A percentile compares a stretch with the other conserved stretches of the same genome.
Conservation (phyloP, 2,797 vertebrate genomes). For the Dermochelys coriacea region DNA sequence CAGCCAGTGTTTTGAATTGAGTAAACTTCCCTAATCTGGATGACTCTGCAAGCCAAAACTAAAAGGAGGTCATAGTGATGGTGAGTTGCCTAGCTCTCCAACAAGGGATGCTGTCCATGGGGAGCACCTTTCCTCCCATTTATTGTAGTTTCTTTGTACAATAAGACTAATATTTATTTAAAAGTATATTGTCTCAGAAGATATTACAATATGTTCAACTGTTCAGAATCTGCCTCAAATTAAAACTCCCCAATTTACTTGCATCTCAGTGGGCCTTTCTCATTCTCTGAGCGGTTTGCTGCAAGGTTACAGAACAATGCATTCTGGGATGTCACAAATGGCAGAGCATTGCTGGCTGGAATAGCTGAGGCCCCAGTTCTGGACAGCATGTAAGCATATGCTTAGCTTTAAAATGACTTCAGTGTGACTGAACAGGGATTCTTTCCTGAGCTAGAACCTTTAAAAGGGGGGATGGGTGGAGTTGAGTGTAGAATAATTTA, state of each 20-base stretch:
- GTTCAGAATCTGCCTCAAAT: neutral
- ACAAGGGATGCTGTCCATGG: neutral
- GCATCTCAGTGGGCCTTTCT: neutral
- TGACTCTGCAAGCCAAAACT: neutral
- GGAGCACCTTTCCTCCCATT: neutral
- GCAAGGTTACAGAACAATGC: neutral
- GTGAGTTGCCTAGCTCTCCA: neutral
- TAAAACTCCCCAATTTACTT: neutral
- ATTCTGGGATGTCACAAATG: neutral
- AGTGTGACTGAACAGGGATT: neutral
- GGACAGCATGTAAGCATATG: neutral
- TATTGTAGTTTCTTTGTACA: neutral
- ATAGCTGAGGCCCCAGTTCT: neutral
- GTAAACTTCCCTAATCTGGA: neutral
- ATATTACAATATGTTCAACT: neutral
- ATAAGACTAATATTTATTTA: neutral
- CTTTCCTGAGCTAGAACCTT: neutral
- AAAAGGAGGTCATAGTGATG: neutral
- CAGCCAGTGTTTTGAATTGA: neutral
- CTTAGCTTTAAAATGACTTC: neutral
- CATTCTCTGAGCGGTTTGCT: neutral
- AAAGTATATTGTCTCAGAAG: neutral
- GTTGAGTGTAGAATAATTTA: neutral
- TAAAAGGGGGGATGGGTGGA: neutral
- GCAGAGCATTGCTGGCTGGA: neutral